phyloP scores from a whole-genome alignment of 1,140 invertebrate species.

The Tachypleus tridentatus region DNA sequence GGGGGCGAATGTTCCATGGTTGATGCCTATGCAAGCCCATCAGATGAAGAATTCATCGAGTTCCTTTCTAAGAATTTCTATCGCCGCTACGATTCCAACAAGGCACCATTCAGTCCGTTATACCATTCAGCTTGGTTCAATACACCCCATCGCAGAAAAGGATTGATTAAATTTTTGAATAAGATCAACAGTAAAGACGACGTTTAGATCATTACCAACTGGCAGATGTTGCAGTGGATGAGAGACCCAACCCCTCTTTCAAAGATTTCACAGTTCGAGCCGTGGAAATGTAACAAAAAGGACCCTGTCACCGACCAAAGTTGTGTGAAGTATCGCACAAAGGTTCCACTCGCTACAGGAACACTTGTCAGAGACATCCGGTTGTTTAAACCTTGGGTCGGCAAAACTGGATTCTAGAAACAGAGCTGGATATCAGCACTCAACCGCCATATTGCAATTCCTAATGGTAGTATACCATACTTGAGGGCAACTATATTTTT shows the following conservation, averaged over 20 bases:
- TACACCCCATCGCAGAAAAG: slow-evolving; percentile 83
- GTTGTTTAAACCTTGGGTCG: slow-evolving; percentile 84
- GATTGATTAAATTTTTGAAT: slow-evolving; percentile 81
- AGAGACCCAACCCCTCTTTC: slow-evolving; percentile 71
- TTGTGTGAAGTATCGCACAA: slow-evolving; percentile 76
- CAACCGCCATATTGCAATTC: too few species aligned
- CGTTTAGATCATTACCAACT: slow-evolving; percentile 81
- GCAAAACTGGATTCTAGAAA: slow-evolving; percentile 40
- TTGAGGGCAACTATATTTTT: too few species aligned
- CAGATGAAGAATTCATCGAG: slow-evolving; percentile 76
- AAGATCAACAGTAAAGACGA: slow-evolving; percentile 79
- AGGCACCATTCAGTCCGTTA: slow-evolving; percentile 82
- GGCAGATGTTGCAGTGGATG: slow-evolving; percentile 88
- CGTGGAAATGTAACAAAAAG: slow-evolving; percentile 63
- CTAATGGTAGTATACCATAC: too few species aligned
- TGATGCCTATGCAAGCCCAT: slow-evolving; percentile 82
- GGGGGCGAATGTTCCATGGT: slow-evolving; percentile 89
- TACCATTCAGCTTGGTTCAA: slow-evolving; percentile 93
- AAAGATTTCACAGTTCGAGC: slow-evolving; percentile 66
- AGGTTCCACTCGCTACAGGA: slow-evolving; percentile 38
- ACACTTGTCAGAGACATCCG: slow-evolving; percentile 81
- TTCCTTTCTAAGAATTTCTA: slow-evolving; percentile 92
- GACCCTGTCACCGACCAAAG: slow-evolving; percentile 65
- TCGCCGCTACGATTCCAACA: slow-evolving; percentile 82
- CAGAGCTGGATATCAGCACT: too few species aligned